Base-by-base conservation (phyloP, 2,888 invertebrate genomes). In the Caenorhabditis sp. region DNA sequence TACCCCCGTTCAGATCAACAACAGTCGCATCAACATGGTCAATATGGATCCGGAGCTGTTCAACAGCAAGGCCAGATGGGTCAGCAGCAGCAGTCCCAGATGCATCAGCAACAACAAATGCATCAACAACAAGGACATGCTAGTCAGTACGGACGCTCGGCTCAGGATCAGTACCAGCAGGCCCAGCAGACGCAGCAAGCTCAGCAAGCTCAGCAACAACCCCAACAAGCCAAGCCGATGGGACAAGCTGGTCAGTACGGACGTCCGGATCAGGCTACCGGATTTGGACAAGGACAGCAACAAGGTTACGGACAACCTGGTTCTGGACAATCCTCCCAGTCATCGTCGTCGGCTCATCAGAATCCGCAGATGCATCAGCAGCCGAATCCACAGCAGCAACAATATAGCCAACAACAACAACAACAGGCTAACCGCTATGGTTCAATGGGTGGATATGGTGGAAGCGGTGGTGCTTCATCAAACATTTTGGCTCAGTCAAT, bases 401-500 rank as follows among this genome's bases (percentile, higher is more conserved):
- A 40, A 40, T 55, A 26, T 67, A 28, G 47, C 11, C 47, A 61
- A 18, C 71, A 71, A 32, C 62, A 70, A 28, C 47, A 37, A 20
- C 58, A 50, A 50, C 50, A 28, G n/a, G 2, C 6, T 2, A 55
- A 26, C 18, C 67, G 67, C 4, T 67, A 8, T 24, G 32, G 56
- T 1, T n/a, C 56, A 4, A 51, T 51, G 64, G 51, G 64, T 65
- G 53, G 64, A 11, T 37, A 53, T n/a, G 22, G 64, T 44, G 53
- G 35, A n/a, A 67, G 13, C 53, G 40, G 26, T 37, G 53, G 65
- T 35, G 53, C 53, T 8, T 11, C 44, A 22, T 40, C 50, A 22
- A 68, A 77, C 24, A 77, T 77, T 24, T 24, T 77, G 20, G 44
- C n/a, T 15, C 76, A 77, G 20, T 80, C 80, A n/a, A 71, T 76